A percentile compares a stretch with the other conserved stretches of the same genome.
Conservation (phyloP, 1,140 invertebrate species). For the Doryteuthis pealeii region DNA sequence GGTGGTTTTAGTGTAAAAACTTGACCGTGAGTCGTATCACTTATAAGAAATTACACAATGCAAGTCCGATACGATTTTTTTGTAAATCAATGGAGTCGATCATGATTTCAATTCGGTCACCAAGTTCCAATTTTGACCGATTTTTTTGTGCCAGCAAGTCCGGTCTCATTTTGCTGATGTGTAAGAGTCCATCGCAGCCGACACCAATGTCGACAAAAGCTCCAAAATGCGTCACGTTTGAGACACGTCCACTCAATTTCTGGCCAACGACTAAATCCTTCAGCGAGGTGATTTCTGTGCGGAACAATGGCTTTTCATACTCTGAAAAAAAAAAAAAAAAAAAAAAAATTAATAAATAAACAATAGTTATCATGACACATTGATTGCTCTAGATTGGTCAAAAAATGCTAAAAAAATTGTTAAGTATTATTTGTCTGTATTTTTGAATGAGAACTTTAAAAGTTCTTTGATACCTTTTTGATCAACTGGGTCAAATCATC, state of each 20-base stretch:
- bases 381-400: background rate
- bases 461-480: too few species aligned
- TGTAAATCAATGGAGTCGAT: slow-evolving; percentile 65
- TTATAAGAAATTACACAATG: slow-evolving; percentile 26
- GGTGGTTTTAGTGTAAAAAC: too few species aligned
- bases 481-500: too few species aligned
- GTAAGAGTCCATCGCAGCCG: slow-evolving; percentile 75
- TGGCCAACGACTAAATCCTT: slow-evolving; percentile 66
- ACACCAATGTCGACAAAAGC: slow-evolving; percentile 89
- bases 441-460: too few species aligned
- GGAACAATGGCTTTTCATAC: slow-evolving; percentile 70
- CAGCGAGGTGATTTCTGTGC: slow-evolving; percentile 66
- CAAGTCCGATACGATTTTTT: slow-evolving; percentile 63
- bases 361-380: background rate
- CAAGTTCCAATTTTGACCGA: slow-evolving; percentile 67
- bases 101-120: slow-evolving; percentile 70
- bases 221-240: slow-evolving; percentile 85
- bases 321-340: slow-evolving; percentile 49
- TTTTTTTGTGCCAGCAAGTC: slow-evolving; percentile 15
- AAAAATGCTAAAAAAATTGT: background rate
- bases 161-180: slow-evolving; percentile 56
- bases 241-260: slow-evolving; percentile 62
- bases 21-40: too few species aligned
- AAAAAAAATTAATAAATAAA: slow-evolving; percentile 8
- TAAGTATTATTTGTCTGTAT: background rate